A percentile compares a stretch with the other conserved stretches of the same genome.
Evolutionary conservation across 2,888 invertebrate species (phyloP).

Genomic region (Pseudanteris insignis): DNA sequence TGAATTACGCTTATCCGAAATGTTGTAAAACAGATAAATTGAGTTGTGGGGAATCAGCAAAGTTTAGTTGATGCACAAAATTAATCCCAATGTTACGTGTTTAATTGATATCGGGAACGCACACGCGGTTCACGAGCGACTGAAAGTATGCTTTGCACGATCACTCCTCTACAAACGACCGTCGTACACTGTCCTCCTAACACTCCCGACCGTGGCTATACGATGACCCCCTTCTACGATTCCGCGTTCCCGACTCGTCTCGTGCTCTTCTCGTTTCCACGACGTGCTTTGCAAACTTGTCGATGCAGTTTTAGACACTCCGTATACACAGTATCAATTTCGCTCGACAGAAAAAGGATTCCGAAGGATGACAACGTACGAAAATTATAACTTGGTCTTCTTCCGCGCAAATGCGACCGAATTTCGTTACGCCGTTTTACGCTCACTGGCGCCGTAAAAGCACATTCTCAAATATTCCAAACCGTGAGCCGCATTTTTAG

Average conservation of each 20-base stretch:
- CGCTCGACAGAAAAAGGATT: conserved; percentile 15
- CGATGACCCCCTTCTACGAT: conserved; percentile 47
- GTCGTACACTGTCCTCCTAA: conserved; percentile 46
- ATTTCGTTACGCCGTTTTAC: conserved; percentile 11
- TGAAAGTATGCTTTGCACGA: conserved; percentile 30
- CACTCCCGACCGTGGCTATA: conserved; percentile 43
- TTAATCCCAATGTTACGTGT: neutral
- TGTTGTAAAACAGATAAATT: neutral
- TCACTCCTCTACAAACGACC: conserved; percentile 43
- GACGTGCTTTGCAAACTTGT: conserved; percentile 42
- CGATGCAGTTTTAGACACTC: conserved; percentile 37
- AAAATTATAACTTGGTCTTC: conserved; percentile 8
- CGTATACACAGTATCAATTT: conserved; percentile 23
- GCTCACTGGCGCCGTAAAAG: conserved; percentile 7
- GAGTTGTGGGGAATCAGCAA: too few relatives aligned
- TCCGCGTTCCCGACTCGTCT: conserved; percentile 44
- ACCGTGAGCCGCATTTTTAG: conserved; percentile 8
- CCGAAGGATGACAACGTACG: conserved; percentile 1
- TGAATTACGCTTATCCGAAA: conserved; percentile 38
- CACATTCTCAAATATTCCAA: conserved; percentile 8
- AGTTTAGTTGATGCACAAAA: neutral
- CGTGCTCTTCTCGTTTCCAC: conserved; percentile 44
- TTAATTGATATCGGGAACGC: too few relatives aligned
- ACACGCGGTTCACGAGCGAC: conserved; percentile 30
- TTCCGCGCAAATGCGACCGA: conserved; percentile 14